Evolutionary conservation across 2,888 invertebrate species (phyloP), one percentile per base, ranked within the genome.

Genomic region (Lasioglossum vierecki): DNA sequence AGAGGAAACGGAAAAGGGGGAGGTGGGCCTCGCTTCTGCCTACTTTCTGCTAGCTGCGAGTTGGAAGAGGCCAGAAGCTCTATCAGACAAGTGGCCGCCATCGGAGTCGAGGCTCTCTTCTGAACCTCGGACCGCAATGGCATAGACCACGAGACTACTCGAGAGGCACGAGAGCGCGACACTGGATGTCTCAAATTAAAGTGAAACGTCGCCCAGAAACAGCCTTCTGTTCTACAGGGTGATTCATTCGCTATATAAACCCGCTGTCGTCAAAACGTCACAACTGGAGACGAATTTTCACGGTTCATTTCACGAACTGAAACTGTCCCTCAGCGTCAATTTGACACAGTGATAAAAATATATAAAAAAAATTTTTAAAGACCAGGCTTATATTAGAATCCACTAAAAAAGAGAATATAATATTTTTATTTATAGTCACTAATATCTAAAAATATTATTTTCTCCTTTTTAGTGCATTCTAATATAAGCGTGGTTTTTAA

Each of bases 141-240:
- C 77, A 75, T 63, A 76, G 84, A 83, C 68, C 88, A 88, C 86
- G 83, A 88, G 90, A 90, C 89, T 88, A 82, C 92, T 92, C 86
- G 86, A 89, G 88, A 86, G 88, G 88, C 83, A 88, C 88, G 82
- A 89, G 83, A 90, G 89, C 89, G 89, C 86, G 81, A 91, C 91
- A 90, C 89, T 68, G 68, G 88, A 91, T 91, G 91, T 91, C 91
- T 88, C 91, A 91, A 93, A 93, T 93, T 93, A 92, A 93, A 92
- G 92, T 85, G 86, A 89, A 93, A 92, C 92, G 85, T 88, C 89
- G 88, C 74, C 72, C 70, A 72, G 79, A n/a, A 74, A 35, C 30
- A 49, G 22, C 72, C 39, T 39, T 39, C 18, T 68, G 39, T 41
- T 68, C 41, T 68, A 18, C 66, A 53, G 53, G n/a, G 53, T n/a